phyloP scores from a whole-genome alignment of 1,140 invertebrate species.

The Pseudoatta argentina region DNA sequence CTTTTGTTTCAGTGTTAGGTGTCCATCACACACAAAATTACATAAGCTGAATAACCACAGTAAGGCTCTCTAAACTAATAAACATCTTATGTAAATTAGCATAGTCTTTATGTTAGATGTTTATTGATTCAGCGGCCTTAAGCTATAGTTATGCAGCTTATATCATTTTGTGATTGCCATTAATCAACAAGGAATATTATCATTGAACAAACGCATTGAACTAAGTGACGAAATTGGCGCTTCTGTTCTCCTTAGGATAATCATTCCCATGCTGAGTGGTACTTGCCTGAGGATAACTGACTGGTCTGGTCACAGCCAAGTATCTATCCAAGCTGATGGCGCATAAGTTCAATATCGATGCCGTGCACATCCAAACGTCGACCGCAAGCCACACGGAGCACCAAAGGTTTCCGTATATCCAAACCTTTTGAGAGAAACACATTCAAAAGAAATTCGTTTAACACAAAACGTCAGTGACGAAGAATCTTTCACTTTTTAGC shows the following conservation, averaged over 20 bases:
- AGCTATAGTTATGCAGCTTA: too few relatives aligned
- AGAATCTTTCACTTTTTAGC: neutral
- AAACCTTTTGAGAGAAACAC: conserved; percentile 88
- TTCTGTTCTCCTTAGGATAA: conserved; percentile 21
- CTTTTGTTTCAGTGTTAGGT: neutral
- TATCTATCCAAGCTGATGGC: conserved; percentile 97
- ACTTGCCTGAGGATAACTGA: conserved; percentile 93
- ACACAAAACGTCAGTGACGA: neutral
- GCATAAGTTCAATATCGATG: conserved; percentile 97
- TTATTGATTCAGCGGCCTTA: too few relatives aligned
- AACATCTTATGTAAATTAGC: too few relatives aligned
- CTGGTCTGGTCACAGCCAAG: conserved; percentile 97
- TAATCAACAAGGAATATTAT: neutral
- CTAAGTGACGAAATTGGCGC: neutral
- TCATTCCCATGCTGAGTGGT: conserved; percentile 50
- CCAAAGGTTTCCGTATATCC: conserved; percentile 97
- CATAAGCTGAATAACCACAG: too few relatives aligned
- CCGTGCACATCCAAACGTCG: conserved; percentile 98
- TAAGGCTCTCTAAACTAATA: too few relatives aligned
- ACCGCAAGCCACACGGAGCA: conserved; percentile 97
- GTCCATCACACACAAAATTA: too few relatives aligned
- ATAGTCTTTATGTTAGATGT: too few relatives aligned
- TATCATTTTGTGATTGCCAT: too few relatives aligned
- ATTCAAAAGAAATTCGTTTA: conserved; percentile 9
- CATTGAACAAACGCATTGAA: neutral